A percentile compares a stretch with the other conserved stretches of the same genome.
These are phyloP conservation scores for Gnathonemus echidnorhynchus DNA, from an alignment of 2,113 vertebrate genomes.

Conservation along the genomic window DNA sequence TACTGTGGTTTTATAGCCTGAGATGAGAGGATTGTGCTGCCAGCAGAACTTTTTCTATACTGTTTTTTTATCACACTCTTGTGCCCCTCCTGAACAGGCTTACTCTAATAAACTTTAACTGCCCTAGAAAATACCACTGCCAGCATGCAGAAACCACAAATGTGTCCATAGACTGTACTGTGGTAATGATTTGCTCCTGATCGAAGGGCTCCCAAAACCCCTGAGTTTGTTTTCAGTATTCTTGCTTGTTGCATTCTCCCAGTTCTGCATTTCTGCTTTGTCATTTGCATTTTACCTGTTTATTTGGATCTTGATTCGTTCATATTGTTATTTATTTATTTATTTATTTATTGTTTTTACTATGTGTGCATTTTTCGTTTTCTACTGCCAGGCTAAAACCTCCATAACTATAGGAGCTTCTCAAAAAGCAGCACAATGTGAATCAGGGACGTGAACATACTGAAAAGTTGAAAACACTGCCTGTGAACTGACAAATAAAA, in stretches of 20 bases:
- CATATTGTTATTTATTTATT: constrained; percentile 22
- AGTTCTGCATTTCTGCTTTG: background rate
- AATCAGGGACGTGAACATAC: constrained; percentile 51
- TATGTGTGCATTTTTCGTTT: constrained; percentile 69
- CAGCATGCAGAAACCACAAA: constrained; percentile 28
- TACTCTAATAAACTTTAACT: constrained; percentile 1
- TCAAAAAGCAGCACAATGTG: constrained; percentile 49
- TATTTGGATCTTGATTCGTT: constrained; percentile 32
- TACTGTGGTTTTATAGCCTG: constrained; percentile 57
- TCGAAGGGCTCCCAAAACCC: background rate
- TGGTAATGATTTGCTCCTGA: background rate
- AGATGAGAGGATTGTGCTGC: constrained; percentile 56
- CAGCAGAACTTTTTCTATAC: constrained; percentile 58
- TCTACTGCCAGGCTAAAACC: constrained; percentile 52
- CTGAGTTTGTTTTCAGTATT: background rate
- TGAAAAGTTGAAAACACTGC: constrained; percentile 50
- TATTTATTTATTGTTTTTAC: constrained; percentile 40
- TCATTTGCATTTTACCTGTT: constrained; percentile 7
- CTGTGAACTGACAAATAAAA: constrained; percentile 44
- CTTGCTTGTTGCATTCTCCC: constrained; percentile 14
- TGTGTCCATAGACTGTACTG: constrained; percentile 1
- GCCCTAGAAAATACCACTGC: constrained; percentile 35
- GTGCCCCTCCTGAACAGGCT: constrained; percentile 44
- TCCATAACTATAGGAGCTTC: constrained; percentile 31
- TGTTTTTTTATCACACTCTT: constrained; percentile 39